Evolutionary conservation across 2,888 invertebrate genomes (phyloP).

Genomic region (Eristalis pertinax): DNA sequence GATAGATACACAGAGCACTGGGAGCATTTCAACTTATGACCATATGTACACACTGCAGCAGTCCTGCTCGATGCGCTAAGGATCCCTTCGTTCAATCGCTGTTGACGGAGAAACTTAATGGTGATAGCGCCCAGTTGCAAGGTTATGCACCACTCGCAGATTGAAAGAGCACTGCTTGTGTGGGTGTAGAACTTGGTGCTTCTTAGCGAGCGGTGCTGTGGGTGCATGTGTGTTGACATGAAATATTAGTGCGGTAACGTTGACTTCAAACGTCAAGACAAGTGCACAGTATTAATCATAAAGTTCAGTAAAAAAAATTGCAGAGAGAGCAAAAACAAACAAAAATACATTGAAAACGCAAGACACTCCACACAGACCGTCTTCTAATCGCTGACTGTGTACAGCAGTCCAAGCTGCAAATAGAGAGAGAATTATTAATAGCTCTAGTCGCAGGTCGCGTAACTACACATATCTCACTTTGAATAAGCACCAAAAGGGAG

Average conservation of each 20-base stretch:
- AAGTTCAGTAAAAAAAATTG: constrained; percentile 41
- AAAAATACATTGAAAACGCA: background rate
- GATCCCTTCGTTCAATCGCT: constrained; percentile 40
- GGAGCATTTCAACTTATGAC: constrained; percentile 17
- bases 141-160: background rate
- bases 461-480: constrained; percentile 53
- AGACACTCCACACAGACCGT: background rate
- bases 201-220: background rate
- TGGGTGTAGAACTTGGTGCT: background rate
- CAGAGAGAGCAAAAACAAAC: constrained; percentile 11
- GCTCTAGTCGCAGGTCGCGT: constrained; percentile 40
- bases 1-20: constrained; percentile 1
- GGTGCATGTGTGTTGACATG: constrained; percentile 58
- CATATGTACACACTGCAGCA: constrained; percentile 38
- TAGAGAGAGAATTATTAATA: constrained; percentile 34
- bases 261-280: constrained; percentile 57
- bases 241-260: constrained; percentile 68
- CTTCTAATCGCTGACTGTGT: constrained; percentile 44
- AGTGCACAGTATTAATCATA: constrained; percentile 68
- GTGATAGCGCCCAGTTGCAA: constrained; percentile 17
- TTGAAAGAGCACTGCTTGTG: background rate
- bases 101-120: constrained; percentile 36
- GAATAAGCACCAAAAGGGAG: constrained; percentile 17
- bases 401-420: constrained; percentile 5
- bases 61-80: constrained; percentile 5